Conservation (phyloP, 2,113 vertebrate species). For the Mobula birostris region DNA sequence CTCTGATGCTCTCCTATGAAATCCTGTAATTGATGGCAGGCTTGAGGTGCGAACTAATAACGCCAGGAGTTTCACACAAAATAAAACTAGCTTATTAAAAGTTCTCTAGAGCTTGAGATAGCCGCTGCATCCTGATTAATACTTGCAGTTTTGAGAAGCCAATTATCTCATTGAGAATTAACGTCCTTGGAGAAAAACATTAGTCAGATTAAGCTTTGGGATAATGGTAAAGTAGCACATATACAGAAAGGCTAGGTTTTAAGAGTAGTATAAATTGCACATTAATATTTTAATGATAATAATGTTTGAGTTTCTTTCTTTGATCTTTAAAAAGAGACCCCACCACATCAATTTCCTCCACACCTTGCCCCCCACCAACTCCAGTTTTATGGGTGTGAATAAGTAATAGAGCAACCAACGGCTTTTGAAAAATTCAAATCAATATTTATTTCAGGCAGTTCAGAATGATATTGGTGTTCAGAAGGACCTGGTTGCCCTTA, state of each 20-base stretch:
- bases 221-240: neutral
- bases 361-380: too few relatives aligned
- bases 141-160: neutral
- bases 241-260: neutral
- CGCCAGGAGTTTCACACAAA: neutral
- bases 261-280: neutral
- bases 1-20: slow-evolving; percentile 14
- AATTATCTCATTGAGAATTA: neutral
- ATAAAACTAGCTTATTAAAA: slow-evolving; percentile 20
- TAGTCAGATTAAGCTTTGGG: neutral
- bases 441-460: neutral
- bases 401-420: neutral
- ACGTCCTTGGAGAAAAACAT: neutral
- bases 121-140: neutral
- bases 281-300: neutral
- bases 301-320: neutral
- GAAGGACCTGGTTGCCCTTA: too few relatives aligned
- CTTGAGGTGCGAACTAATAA: neutral
- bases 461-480: too few relatives aligned
- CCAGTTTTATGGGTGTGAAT: neutral
- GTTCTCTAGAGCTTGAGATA: neutral
- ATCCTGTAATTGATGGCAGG: neutral
- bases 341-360: too few relatives aligned
- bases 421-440: neutral
- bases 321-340: neutral